Conservation (phyloP, 2,797 vertebrate species). For the Muscicapa striata region DNA sequence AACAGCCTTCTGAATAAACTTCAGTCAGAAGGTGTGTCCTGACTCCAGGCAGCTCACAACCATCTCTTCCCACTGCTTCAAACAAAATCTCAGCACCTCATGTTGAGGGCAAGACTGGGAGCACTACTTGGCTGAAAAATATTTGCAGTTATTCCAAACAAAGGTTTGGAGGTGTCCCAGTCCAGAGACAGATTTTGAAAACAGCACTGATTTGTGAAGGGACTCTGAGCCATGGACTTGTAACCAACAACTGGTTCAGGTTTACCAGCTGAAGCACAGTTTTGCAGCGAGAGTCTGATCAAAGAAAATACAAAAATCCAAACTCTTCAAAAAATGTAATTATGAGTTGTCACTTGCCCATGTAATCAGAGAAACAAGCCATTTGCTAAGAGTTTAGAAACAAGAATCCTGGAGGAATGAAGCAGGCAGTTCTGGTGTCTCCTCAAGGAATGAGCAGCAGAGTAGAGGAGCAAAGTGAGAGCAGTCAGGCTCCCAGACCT, state of each 20-base stretch:
- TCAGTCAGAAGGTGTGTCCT: not conserved
- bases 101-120: not conserved
- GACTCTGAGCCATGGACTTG: not conserved
- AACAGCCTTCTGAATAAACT: not conserved
- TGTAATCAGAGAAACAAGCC: not conserved
- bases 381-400: not conserved
- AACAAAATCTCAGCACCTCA: not conserved
- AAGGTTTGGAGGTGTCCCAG: not conserved
- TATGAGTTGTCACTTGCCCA: not conserved
- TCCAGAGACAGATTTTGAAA: not conserved
- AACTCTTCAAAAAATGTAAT: not conserved
- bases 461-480: not conserved
- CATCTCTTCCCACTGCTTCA: not conserved
- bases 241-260: not conserved
- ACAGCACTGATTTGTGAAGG: not conserved
- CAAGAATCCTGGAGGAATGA: not conserved
- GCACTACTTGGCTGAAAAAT: not conserved
- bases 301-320: not conserved
- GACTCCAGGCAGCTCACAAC: not conserved
- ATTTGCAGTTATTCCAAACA: not conserved
- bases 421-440: not conserved
- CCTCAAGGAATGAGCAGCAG: rapidly evolving
- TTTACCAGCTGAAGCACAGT: not conserved
- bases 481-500: not conserved
- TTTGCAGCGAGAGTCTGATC: not conserved